Evolutionary conservation across 1,140 invertebrate genomes (phyloP).

Genomic region (Hormaphis cornu): DNA sequence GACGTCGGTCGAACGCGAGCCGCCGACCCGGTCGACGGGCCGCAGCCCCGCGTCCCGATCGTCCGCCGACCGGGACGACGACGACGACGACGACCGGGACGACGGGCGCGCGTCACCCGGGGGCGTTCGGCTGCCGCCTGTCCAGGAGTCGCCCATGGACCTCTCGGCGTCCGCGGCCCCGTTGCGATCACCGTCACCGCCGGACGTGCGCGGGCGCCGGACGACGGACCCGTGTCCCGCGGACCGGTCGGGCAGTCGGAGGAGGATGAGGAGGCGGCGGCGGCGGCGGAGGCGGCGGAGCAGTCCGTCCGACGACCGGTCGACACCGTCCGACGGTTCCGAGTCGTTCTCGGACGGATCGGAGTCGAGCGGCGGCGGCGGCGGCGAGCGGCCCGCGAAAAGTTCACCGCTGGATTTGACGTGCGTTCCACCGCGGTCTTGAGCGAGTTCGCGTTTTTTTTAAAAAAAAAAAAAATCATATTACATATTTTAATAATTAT

Average conservation of each 20-base stretch:
- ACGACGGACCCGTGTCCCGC: constrained; percentile 1
- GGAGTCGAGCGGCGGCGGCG: not conserved
- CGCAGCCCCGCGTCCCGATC: not conserved
- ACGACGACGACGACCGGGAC: not conserved
- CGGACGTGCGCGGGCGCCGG: constrained; percentile 21
- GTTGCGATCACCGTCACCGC: not conserved
- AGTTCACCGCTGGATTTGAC: not conserved
- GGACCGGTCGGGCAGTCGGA: not conserved
- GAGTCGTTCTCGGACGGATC: not conserved
- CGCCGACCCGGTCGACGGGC: not conserved
- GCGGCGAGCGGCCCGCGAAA: not conserved
- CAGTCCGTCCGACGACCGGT: not conserved
- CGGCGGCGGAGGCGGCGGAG: not conserved
- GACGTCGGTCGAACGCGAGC: too few species aligned
- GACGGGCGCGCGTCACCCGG: not conserved
- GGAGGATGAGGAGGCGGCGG: not conserved
- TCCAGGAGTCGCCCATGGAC: constrained; percentile 35
- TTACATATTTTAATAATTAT: too few species aligned
- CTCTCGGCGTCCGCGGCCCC: constrained; percentile 24
- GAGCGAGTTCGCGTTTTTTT: too few species aligned
- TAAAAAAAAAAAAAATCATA: too few species aligned
- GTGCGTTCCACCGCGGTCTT: not conserved
- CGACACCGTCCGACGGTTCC: not conserved
- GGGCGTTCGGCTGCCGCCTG: not conserved
- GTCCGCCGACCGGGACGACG: not conserved